A percentile compares a stretch with the other conserved stretches of the same genome.
Conservation (phyloP, 2,888 invertebrate species). For the Endotricha flammealis region DNA sequence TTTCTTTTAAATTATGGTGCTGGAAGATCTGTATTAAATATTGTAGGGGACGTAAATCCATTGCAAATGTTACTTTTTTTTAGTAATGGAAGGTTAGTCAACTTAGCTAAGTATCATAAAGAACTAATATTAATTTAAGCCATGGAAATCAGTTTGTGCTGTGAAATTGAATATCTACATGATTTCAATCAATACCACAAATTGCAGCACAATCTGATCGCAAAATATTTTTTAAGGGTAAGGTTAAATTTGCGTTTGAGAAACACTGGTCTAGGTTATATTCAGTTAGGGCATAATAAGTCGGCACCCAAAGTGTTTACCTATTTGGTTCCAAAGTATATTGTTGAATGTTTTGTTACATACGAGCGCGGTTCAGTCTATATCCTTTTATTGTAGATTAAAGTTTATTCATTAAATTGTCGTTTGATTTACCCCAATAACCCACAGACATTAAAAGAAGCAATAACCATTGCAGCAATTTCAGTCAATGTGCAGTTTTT, state of each 20-base stretch:
- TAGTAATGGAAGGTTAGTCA: slow-evolving; percentile 42
- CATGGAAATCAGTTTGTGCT: slow-evolving; percentile 41
- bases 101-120: slow-evolving; percentile 42
- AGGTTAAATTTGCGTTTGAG: slow-evolving; percentile 49
- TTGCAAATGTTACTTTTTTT: slow-evolving; percentile 29
- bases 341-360: slow-evolving; percentile 74
- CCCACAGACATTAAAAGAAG: no score
- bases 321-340: slow-evolving; percentile 72
- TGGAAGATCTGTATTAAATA: slow-evolving; percentile 68
- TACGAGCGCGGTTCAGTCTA: slow-evolving; percentile 58
- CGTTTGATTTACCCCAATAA: slow-evolving; percentile 26
- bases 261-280: slow-evolving; percentile 70
- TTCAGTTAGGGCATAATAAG: slow-evolving; percentile 64
- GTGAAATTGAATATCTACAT: slow-evolving; percentile 1
- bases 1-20: slow-evolving; percentile 57
- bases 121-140: slow-evolving; percentile 40
- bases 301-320: slow-evolving; percentile 70
- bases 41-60: slow-evolving; percentile 37
- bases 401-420: slow-evolving; percentile 71
- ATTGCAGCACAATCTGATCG: slow-evolving; percentile 32
- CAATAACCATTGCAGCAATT: no score
- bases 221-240: slow-evolving; percentile 24
- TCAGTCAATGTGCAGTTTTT: no score
- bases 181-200: background rate
- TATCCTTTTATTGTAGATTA: slow-evolving; percentile 75